These are phyloP conservation scores for Maniola hyperantus DNA, from an alignment of 2,888 invertebrate species.

Conservation along the genomic window DNA sequence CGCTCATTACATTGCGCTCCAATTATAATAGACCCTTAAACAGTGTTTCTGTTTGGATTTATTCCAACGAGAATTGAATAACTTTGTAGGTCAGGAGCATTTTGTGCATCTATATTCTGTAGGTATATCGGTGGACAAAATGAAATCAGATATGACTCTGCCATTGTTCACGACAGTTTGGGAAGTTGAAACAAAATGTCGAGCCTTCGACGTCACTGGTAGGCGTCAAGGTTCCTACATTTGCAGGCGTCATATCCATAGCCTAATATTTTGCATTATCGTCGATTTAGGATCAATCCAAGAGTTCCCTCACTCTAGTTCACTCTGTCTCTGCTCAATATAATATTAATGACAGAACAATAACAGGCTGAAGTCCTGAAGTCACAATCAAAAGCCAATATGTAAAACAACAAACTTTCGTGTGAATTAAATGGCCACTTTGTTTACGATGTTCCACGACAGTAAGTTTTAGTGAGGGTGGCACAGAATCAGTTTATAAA, in stretches of 20 bases:
- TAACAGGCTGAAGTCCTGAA: neutral
- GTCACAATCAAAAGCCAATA: slow-evolving; percentile 8
- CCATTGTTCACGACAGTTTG: too few relatives aligned
- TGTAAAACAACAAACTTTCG: slow-evolving; percentile 15
- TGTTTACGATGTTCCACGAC: slow-evolving; percentile 24
- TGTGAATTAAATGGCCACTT: slow-evolving; percentile 25
- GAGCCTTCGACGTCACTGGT: too few relatives aligned
- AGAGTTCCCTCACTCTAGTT: too few relatives aligned
- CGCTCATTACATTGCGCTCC: slow-evolving; percentile 42
- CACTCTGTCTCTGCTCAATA: too few relatives aligned
- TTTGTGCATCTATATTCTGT: neutral
- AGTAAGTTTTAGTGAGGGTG: slow-evolving; percentile 36
- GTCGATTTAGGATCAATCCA: too few relatives aligned
- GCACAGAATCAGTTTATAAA: slow-evolving; percentile 46
- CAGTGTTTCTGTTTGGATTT: neutral
- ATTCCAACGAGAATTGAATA: neutral
- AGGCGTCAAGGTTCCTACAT: too few relatives aligned
- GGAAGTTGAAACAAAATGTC: too few relatives aligned
- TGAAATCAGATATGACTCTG: neutral
- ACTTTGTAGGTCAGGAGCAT: neutral
- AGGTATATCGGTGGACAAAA: neutral
- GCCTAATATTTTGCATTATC: too few relatives aligned
- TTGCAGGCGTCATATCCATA: too few relatives aligned
- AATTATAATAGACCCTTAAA: slow-evolving; percentile 32
- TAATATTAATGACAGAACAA: neutral